phyloP scores from a whole-genome alignment of 2,797 vertebrate genomes.

The Helicolenus hilgendorfi region DNA sequence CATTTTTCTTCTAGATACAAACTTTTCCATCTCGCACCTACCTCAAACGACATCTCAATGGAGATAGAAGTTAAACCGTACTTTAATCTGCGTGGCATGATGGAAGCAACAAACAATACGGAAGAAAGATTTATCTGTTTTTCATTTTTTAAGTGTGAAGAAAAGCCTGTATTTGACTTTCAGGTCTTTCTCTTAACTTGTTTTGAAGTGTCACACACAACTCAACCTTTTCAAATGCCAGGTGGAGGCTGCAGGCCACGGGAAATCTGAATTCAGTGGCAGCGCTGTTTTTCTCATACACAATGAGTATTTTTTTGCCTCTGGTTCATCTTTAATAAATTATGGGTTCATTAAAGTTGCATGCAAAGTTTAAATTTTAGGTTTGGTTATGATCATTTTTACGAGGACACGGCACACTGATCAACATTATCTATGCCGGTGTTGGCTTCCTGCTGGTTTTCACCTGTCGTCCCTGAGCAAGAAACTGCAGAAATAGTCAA shows the following conservation, averaged over 20 bases:
- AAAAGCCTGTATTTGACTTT: constrained; percentile 59
- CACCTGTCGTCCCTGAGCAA: background rate
- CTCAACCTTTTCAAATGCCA: constrained; percentile 82
- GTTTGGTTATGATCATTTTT: constrained; percentile 7
- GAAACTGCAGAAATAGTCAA: background rate
- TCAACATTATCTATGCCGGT: background rate
- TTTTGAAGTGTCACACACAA: constrained; percentile 42
- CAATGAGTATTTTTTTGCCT: background rate
- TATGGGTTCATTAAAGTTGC: constrained; percentile 7
- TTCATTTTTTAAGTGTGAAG: constrained; percentile 19
- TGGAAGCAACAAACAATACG: constrained; percentile 30
- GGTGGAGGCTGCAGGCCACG: constrained; percentile 52
- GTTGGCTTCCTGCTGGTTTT: background rate
- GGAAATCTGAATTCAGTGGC: constrained; percentile 35
- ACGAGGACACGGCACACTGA: background rate
- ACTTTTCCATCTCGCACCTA: constrained; percentile 18
- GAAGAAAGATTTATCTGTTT: constrained; percentile 1
- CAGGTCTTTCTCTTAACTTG: constrained; percentile 50
- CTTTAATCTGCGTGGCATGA: constrained; percentile 26
- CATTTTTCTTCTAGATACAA: constrained; percentile 28
- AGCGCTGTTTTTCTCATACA: constrained; percentile 15
- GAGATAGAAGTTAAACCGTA: constrained; percentile 28
- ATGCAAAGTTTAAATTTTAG: background rate
- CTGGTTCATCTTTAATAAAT: constrained; percentile 45
- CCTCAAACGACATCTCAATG: constrained; percentile 38